Evolutionary conservation across 2,888 invertebrate species (phyloP).

Genomic region (Lumbricus terrestris): DNA sequence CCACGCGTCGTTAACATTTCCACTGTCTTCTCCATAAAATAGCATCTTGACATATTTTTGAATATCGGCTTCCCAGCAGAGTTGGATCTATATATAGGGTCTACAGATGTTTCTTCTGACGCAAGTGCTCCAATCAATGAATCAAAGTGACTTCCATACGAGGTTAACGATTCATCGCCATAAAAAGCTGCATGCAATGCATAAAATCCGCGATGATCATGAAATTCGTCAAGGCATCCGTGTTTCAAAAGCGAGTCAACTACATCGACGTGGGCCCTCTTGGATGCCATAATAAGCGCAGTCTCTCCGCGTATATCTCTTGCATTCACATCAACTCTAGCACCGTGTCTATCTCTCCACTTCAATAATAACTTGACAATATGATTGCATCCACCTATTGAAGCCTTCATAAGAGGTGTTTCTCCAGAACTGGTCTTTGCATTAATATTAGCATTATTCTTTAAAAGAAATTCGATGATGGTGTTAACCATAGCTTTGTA

Average conservation of each 20-base stretch:
- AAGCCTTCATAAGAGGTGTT: no score
- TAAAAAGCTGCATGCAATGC: not conserved
- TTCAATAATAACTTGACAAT: no score
- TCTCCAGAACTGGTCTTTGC: no score
- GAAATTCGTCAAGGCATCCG: not conserved
- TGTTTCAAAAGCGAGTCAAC: not conserved
- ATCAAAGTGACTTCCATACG: not conserved
- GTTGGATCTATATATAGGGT: no score
- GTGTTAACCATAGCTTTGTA: not conserved
- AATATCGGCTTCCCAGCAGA: no score
- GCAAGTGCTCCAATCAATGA: not conserved
- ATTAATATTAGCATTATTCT: no score
- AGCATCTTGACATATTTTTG: no score
- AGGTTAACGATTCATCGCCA: not conserved
- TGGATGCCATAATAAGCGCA: no score
- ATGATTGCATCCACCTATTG: no score
- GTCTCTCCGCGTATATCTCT: not conserved
- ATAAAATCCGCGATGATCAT: not conserved
- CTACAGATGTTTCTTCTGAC: not conserved
- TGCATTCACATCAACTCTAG: not conserved
- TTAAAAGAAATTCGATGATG: no score
- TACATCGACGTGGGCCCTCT: not conserved
- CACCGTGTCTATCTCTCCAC: not conserved
- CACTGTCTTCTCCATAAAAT: no score
- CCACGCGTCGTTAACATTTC: no score